Base-by-base conservation (phyloP, 1,140 invertebrate genomes). In the Diorhabda carinulata region DNA sequence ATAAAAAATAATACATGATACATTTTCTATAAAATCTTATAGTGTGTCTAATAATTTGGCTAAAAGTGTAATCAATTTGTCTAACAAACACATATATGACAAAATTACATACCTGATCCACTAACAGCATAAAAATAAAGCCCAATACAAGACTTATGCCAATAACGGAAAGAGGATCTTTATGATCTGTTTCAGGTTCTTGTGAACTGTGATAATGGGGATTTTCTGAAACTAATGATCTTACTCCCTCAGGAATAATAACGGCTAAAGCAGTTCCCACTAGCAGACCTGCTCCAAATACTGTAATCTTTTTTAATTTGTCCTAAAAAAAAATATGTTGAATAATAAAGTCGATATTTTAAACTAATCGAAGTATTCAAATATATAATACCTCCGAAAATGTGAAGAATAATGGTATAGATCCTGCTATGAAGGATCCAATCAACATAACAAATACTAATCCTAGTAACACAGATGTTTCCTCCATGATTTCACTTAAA, bases 181-280 rank as follows among this genome's bases (percentile, higher is more conserved):
- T 76, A 8, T 77, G 69, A 42, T 74, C 71, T 41, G 70, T 65
- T 56, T 68, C 67, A 42, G 74, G 70, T n/a, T 76, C 67, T 41
- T 73, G 73, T 25, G 71, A 70, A 43, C 64, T 66, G 41, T 66
- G 61, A 52, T 58, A 5, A 25, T 72, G 59, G 9, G 56, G 43
- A 5, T 72, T 63, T 57, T 76, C 74, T 43, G 72, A 71, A 7
- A 77, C 66, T 43, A 99, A 82, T 3, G 95, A 91, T 72, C 96
- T 86, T 43, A 99, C 92, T 47, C 98, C 98, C 85, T 99, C 98
- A 0, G 98, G 98, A 77, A 99, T 99, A 60, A 99, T 99, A 1
- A 99, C 97, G 68, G 95, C 92, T 61, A 99, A 82, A 0, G 98
- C 97, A 66, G 98, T 98, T 3, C 98, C 98, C 57, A 99, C 95